Conservation (phyloP, 2,113 vertebrate species). For the Pelvicachromis taeniatus region DNA sequence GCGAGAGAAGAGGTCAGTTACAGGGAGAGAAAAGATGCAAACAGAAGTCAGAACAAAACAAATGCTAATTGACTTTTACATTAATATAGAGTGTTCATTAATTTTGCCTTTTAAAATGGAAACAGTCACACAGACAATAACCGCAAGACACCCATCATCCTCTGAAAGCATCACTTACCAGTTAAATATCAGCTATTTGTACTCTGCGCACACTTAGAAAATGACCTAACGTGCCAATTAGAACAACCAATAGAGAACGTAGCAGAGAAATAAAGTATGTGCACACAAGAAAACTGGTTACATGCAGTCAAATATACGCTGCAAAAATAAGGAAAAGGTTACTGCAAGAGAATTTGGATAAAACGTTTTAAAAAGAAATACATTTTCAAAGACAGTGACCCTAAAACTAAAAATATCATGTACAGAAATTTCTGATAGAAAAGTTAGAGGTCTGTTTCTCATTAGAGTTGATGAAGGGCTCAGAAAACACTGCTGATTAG, state of each 20-base stretch:
- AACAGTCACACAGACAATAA: slow-evolving; percentile 35
- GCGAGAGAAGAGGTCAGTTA: neutral
- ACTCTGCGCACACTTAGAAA: neutral
- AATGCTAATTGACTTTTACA: neutral
- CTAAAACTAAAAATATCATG: neutral
- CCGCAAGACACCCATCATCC: neutral
- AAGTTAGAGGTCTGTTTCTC: slow-evolving; percentile 87
- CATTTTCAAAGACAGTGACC: neutral
- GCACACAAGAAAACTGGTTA: neutral
- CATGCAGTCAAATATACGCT: neutral
- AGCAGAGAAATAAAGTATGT: neutral
- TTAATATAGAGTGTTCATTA: neutral
- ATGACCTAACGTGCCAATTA: neutral
- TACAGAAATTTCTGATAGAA: neutral
- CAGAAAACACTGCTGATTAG: slow-evolving; percentile 63
- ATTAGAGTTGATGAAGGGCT: slow-evolving; percentile 83
- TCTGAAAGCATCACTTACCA: slow-evolving; percentile 46
- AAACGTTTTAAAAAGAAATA: neutral
- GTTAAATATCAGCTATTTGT: neutral
- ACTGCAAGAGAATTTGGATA: neutral
- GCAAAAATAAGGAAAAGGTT: neutral
- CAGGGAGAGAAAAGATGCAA: slow-evolving; percentile 15
- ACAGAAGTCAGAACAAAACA: neutral
- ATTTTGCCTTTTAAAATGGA: neutral
- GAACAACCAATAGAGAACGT: neutral